These are phyloP conservation scores for Hemicentrotus pulcherrimus DNA, from an alignment of 35 echinoderm and acorn worm genomes.

Conservation along the genomic window DNA sequence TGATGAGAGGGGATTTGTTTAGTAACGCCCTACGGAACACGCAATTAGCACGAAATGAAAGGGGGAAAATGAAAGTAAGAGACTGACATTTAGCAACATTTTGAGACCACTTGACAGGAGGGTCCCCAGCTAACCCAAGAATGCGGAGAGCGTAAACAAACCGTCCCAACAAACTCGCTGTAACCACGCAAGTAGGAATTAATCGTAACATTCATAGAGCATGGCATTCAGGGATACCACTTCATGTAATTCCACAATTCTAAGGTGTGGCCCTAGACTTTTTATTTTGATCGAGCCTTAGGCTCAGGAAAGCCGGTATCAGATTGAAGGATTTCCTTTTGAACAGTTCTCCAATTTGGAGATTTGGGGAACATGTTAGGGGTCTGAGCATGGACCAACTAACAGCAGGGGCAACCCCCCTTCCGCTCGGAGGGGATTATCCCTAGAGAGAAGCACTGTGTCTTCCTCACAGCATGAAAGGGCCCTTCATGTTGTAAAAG, in stretches of 20 bases:
- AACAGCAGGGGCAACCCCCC: neutral
- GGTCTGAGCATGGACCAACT: neutral
- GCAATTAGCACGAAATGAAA: neutral
- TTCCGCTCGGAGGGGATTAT: neutral
- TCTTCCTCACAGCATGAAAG: neutral
- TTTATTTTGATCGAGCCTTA: neutral
- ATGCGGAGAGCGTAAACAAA: neutral
- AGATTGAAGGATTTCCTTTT: neutral
- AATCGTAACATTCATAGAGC: neutral
- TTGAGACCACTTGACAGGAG: neutral
- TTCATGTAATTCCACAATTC: constrained; percentile 2
- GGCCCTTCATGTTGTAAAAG: neutral
- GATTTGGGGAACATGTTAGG: neutral
- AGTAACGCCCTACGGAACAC: neutral
- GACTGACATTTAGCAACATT: neutral
- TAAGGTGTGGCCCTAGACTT: neutral
- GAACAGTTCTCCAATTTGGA: neutral
- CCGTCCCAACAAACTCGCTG: neutral
- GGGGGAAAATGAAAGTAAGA: neutral
- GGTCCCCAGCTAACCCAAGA: neutral
- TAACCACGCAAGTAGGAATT: neutral
- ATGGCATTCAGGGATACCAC: neutral
- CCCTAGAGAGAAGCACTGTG: neutral
- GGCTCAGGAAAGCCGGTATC: neutral
- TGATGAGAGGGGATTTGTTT: neutral